Evolutionary conservation across 2,113 vertebrate species (phyloP), one percentile per base, ranked within the genome.

Genomic region (Heteronetta atricapilla): DNA sequence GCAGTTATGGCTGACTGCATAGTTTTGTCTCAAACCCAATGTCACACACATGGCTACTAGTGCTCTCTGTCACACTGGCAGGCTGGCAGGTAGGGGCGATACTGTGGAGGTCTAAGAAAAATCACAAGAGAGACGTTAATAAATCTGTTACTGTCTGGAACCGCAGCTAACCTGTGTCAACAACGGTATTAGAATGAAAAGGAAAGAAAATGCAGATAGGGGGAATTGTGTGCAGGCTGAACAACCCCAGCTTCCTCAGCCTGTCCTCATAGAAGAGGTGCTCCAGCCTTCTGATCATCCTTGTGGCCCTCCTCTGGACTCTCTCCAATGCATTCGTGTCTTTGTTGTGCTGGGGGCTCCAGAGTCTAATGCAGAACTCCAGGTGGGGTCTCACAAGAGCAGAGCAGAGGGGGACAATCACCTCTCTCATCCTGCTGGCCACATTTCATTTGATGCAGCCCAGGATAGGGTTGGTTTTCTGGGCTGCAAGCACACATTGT

Each of bases 1-100:
- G 33, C 52, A 74, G 73, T 94, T 90, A 74, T 13, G 28, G 68
- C 44, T 89, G 60, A 46, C 90, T 95, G 82, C 83, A 69, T 90
- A 85, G 59, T 88, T 95, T 69, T 53, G 56, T 48, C 85, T 83
- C 82, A 89, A 93, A 74, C 19, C 84, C 66, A 95, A 89, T 91
- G 42, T 92, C 84, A 90, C 58, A 66, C 85, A 75, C 25, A 68
- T 22, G 70, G 76, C 70, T 83, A 90, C 60, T 67, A 92, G 56
- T 36, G 20, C 15, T 82, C 67, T 72, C 67, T 80, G 70, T 81
- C 88, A 91, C 68, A 79, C 23, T 79, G 40, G 70, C 28, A 95
- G 60, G 59, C 88, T 86, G 55, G 42, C 53, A 92, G 26, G 18
- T 29, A 88, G 59, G 18, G 13, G 10, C 90, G 23, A 14, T 38